Base-by-base conservation (phyloP, 2,113 vertebrate species). In the Lonchura striata region DNA sequence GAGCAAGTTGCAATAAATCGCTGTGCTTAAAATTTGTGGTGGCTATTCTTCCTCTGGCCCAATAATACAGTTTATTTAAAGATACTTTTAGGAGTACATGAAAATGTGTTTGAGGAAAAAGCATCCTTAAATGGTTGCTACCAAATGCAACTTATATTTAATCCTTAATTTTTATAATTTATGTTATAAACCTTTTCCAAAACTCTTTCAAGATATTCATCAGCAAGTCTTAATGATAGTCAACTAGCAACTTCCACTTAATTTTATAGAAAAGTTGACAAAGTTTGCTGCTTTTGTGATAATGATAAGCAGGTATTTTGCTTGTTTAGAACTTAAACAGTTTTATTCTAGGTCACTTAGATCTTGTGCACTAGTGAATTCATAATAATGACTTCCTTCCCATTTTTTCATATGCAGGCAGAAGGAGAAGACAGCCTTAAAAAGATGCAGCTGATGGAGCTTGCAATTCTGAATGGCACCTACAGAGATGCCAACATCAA, bases 401-500 rank as follows among this genome's bases (percentile, higher is more conserved):
- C 4, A 30, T 81, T 82, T 96, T 94, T 74, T 92, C 47, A 18
- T 72, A 13, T 3, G 1, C 83, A 99, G 99, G 99, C 99, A 46
- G 99, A 99, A 97, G 99, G 99, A 85, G 99, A 99, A 97, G 99
- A 99, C 98, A 99, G 99, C 97, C 98, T 99, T 98, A 99, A 99
- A 98, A 99, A 99, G 98, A 99, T 99, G 99, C 99, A 99, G 97
- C 97, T 99, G 98, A 99, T 99, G 99, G 99, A 99, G 97, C 98
- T 99, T 83, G 99, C 99, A 85, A 99, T 99, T 97, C 98, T 99
- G 96, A 99, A 99, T 41, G 99, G 99, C 98, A 99, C 99, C 80
- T 99, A 99, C 98, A 98, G 99, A 98, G 99, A 99, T 82, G 99
- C 99, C 98, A 99, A 99, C 98, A 98, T 99, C 97, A 99, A 99